Conservation (phyloP, 2,888 invertebrate species). For the Apocheima hispidaria region DNA sequence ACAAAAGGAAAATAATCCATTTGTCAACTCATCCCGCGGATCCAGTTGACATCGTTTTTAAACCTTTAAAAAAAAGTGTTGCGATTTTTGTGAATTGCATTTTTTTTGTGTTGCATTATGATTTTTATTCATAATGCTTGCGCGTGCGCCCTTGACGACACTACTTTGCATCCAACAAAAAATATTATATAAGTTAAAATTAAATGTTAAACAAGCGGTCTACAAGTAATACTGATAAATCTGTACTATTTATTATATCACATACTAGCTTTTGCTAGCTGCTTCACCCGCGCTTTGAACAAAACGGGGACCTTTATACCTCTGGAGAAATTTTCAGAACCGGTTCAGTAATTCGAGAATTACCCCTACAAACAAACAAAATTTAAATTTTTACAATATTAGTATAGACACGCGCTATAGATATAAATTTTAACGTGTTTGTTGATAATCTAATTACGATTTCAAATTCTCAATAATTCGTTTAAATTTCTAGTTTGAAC, state of each 20-base stretch:
- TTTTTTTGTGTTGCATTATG: not conserved
- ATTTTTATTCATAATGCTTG: not conserved
- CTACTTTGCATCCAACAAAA: not conserved
- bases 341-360: no score
- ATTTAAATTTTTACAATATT: no score
- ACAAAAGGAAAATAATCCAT: no score
- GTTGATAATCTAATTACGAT: slow-evolving; percentile 19
- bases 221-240: slow-evolving; percentile 34
- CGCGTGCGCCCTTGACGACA: not conserved
- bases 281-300: no score
- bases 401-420: slow-evolving; percentile 47
- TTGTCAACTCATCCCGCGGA: no score
- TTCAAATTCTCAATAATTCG: slow-evolving; percentile 21
- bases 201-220: slow-evolving; percentile 22
- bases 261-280: no score
- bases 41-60: no score
- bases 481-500: slow-evolving; percentile 25
- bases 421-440: slow-evolving; percentile 29
- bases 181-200: slow-evolving; percentile 9
- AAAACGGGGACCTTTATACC: no score
- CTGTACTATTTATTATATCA: slow-evolving; percentile 44
- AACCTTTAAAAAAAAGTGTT: not conserved
- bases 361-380: no score
- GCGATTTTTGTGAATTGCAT: not conserved
- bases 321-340: no score